phyloP scores from a whole-genome alignment of 1,140 invertebrate genomes.

The Anagrus nilaparvatae region DNA sequence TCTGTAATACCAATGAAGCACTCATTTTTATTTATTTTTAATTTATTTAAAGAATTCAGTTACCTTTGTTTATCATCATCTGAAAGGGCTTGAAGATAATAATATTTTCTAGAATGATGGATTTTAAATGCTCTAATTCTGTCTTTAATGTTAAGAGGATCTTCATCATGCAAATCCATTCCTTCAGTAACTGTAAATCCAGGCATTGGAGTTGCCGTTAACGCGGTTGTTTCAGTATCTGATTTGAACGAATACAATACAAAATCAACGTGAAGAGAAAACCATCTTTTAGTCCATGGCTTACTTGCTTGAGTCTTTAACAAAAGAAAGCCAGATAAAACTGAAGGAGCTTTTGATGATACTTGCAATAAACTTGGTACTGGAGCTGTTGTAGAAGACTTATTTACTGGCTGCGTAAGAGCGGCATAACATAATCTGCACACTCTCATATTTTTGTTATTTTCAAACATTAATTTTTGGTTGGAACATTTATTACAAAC shows the following conservation, averaged over 20 bases:
- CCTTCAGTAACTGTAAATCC: slow-evolving; percentile 44
- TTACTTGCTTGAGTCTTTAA: slow-evolving; percentile 48
- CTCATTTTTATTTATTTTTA: too few relatives aligned
- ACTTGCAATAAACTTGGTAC: slow-evolving; percentile 43
- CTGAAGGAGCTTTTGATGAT: slow-evolving; percentile 44
- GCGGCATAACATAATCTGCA: slow-evolving; percentile 37
- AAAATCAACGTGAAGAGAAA: slow-evolving; percentile 51
- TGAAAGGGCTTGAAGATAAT: slow-evolving; percentile 45
- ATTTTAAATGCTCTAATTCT: slow-evolving; percentile 47
- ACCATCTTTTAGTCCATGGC: slow-evolving; percentile 50
- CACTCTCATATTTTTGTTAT: slow-evolving; percentile 46
- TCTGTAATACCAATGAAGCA: slow-evolving; percentile 21
- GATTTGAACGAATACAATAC: slow-evolving; percentile 55
- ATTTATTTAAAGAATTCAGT: slow-evolving; percentile 14
- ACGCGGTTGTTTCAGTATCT: slow-evolving; percentile 45
- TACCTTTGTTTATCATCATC: slow-evolving; percentile 41
- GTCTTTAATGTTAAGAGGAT: slow-evolving; percentile 34
- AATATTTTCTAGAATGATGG: slow-evolving; percentile 46
- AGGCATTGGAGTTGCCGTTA: slow-evolving; percentile 55
- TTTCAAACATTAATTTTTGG: slow-evolving; percentile 55
- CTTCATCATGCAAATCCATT: slow-evolving; percentile 30
- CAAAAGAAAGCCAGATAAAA: slow-evolving; percentile 49
- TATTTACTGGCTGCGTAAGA: slow-evolving; percentile 33
- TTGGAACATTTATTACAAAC: slow-evolving; percentile 62
- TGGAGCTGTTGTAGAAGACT: slow-evolving; percentile 33